Evolutionary conservation across 2,113 vertebrate genomes (phyloP), one percentile per base, ranked within the genome.

Genomic region (Nerophis lumbriciformis): DNA sequence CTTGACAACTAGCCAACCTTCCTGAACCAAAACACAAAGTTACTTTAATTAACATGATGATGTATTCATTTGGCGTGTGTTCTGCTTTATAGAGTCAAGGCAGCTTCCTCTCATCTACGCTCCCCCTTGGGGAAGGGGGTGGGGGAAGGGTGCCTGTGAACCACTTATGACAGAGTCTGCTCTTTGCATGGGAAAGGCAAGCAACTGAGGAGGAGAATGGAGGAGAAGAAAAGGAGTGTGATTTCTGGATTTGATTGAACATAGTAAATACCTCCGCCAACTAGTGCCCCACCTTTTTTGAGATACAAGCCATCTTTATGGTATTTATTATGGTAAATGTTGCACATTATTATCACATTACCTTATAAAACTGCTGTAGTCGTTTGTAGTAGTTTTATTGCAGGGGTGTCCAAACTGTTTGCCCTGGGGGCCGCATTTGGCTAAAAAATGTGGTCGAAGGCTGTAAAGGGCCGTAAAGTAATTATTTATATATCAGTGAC

Each of bases 91-190:
- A 65, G 73, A 80, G 80, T 79, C 77, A 83, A 82, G 66, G 76
- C 72, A 64, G 56, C 71, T 73, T 72, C 69, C 75, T 59, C 78
- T 71, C 60, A 51, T 59, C 19, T 61, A 69, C 66, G 72, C 58
- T 52, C 53, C 63, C 65, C 75, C 76, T 65, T 44, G 71, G 83
- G 80, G 73, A 61, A 69, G 74, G 69, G 59, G 67, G 28, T 77
- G 84, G 84, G 84, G 81, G 86, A 85, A 67, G 83, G 78, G 73
- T 73, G 68, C 48, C 68, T 61, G 53, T 75, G 62, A 59, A 82
- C 72, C 37, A 16, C 74, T 83, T 68, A 81, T 71, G 72, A 85
- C 81, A 80, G 81, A 86, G 80, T 81, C 75, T 85, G 79, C 80
- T 83, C 75, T 76, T 82, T 77, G 71, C 83, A 80, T 75, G 76